A percentile compares a stretch with the other conserved stretches of the same genome.
phyloP scores from a whole-genome alignment of 1,140 invertebrate species.

The Atta colombica region DNA sequence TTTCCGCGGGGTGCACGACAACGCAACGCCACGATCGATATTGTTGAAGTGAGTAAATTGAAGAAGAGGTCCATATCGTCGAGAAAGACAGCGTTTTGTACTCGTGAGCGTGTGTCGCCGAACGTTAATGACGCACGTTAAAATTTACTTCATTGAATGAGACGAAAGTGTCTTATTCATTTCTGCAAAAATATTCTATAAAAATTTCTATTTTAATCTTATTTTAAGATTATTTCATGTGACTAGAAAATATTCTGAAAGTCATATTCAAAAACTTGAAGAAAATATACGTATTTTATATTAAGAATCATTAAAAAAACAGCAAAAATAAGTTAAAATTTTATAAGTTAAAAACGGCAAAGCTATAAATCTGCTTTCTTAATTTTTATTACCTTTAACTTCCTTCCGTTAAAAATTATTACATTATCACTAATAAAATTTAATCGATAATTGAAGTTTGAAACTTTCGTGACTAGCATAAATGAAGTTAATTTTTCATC shows the following conservation, averaged over 20 bases:
- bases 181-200: background rate
- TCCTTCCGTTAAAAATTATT: background rate
- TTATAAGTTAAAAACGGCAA: background rate
- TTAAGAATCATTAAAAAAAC: background rate
- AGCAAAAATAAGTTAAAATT: background rate
- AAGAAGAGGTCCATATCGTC: slow-evolving; percentile 17
- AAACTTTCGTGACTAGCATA: background rate
- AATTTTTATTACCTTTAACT: background rate
- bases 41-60: slow-evolving; percentile 3
- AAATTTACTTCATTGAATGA: background rate
- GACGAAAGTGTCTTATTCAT: too few relatives aligned
- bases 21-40: slow-evolving; percentile 40
- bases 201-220: background rate
- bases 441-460: background rate
- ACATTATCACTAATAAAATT: background rate
- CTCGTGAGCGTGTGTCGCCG: background rate
- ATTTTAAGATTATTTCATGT: background rate
- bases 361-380: background rate
- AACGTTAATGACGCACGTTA: background rate
- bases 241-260: background rate
- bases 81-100: slow-evolving; percentile 1
- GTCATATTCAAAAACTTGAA: background rate
- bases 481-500: background rate
- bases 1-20: slow-evolving; percentile 13
- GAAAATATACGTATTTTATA: slow-evolving; percentile 13